These are phyloP conservation scores for Lepidocolaptes lacrymiger DNA, from an alignment of 2,797 vertebrate species.

Conservation along the genomic window DNA sequence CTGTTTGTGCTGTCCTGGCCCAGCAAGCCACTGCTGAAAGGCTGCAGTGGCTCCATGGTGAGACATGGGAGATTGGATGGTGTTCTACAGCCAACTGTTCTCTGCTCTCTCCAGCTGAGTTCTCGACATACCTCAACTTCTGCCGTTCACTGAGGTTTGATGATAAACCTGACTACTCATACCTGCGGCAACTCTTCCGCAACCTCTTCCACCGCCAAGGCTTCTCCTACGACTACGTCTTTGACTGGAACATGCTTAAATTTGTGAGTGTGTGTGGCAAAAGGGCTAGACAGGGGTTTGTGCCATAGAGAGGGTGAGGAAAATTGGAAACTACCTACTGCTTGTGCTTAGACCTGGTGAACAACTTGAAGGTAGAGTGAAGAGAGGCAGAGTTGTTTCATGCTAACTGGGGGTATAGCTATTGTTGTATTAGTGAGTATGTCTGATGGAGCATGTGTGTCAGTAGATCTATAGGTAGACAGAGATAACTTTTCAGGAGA, in stretches of 20 bases:
- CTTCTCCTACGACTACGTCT: slow-evolving; percentile 96
- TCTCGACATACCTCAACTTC: slow-evolving; percentile 97
- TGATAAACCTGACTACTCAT: slow-evolving; percentile 96
- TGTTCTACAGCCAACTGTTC: neutral
- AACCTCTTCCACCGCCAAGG: slow-evolving; percentile 97
- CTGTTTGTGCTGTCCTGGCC: neutral
- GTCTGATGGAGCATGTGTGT: neutral
- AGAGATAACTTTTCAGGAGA: neutral
- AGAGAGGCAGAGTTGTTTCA: neutral
- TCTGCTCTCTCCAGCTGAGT: slow-evolving; percentile 83
- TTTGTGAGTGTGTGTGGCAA: slow-evolving; percentile 83
- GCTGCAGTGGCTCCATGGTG: fast-evolving
- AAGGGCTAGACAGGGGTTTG: neutral
- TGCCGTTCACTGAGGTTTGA: slow-evolving; percentile 96
- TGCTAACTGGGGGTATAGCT: neutral
- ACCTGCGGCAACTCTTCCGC: slow-evolving; percentile 95
- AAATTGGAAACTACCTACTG: neutral
- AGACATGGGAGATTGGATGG: neutral
- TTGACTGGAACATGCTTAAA: slow-evolving; percentile 99
- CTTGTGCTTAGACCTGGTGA: neutral
- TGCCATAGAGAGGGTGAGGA: neutral
- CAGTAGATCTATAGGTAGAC: neutral
- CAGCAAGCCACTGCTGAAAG: neutral
- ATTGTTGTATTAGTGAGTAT: neutral
- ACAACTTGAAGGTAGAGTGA: neutral